Base-by-base conservation (phyloP, 2,888 invertebrate genomes). In the Elgonia sp. region DNA sequence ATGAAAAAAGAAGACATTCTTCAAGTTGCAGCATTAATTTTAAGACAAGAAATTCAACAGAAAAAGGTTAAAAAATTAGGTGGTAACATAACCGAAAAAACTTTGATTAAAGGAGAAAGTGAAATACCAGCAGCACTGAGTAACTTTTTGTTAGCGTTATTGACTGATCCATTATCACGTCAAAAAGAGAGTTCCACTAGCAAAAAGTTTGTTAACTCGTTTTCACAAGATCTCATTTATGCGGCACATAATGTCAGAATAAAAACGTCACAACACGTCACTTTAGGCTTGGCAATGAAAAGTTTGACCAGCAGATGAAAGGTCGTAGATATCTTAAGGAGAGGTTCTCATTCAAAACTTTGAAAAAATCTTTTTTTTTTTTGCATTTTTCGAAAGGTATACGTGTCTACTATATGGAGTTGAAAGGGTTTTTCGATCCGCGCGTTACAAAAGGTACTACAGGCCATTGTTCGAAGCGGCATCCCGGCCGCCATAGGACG, bases 301-400 rank as follows among this genome's bases (percentile, higher is more conserved):
- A 60, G 82, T 55, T 69, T 82, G 60, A 72, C 76, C 18, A 72
- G 50, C 42, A 80, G 88, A 42, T 85, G 60, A 67, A 72, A 73
- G 42, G 87, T 93, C 10, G 10, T 57, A 20, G 20, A 57, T 20
- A 57, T 57, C 20, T 20, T 57, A 20, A 57, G n/a, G n/a, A n/a
- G n/a, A n/a, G n/a, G n/a, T n/a, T n/a, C n/a, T n/a, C n/a, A n/a
- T n/a, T n/a, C n/a, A n/a, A n/a, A n/a, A n/a, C n/a, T n/a, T n/a
- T n/a, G n/a, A n/a, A n/a, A n/a, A n/a, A n/a, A n/a, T n/a, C n/a
- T n/a, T n/a, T n/a, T n/a, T n/a, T n/a, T n/a, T n/a, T n/a, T n/a
- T n/a, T n/a, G n/a, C n/a, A n/a, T n/a, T n/a, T n/a, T n/a, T n/a
- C n/a, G n/a, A n/a, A n/a, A n/a, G n/a, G n/a, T n/a, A n/a, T n/a